Evolutionary conservation across 2,113 vertebrate species (phyloP).

Genomic region (Aspiorhynchus laticeps): DNA sequence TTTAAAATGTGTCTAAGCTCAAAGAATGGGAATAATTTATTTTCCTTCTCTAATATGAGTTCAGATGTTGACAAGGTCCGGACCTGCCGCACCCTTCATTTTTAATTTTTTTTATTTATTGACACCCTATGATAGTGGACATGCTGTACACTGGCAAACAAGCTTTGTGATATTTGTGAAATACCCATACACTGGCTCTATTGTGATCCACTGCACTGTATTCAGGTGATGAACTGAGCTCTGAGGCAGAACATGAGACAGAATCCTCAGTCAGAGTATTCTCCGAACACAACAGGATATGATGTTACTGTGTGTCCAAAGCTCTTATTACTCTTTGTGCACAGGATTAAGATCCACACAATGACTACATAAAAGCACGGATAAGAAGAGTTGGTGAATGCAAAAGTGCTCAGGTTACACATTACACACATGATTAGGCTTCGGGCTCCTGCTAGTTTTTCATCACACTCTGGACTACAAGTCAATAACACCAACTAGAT

Average conservation of each 20-base stretch:
- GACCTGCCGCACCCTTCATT: too few species aligned
- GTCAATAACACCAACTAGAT: neutral
- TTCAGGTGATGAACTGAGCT: neutral
- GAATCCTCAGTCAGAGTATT: neutral
- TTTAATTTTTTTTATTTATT: too few species aligned
- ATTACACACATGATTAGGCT: slow-evolving; percentile 30
- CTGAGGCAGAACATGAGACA: neutral
- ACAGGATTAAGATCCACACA: slow-evolving; percentile 34
- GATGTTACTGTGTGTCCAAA: slow-evolving; percentile 17
- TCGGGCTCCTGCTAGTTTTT: neutral
- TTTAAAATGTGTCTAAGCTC: neutral
- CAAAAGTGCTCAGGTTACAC: slow-evolving; percentile 36
- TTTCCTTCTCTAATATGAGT: neutral
- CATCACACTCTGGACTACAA: neutral
- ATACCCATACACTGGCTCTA: neutral
- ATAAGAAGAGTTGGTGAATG: slow-evolving; percentile 27
- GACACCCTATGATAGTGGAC: neutral
- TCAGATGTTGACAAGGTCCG: neutral
- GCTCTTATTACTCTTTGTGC: slow-evolving; percentile 42
- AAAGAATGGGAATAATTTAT: neutral
- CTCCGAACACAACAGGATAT: slow-evolving; percentile 30
- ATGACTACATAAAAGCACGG: slow-evolving; percentile 20
- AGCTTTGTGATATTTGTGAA: neutral
- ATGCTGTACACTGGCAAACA: neutral
- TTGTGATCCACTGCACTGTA: neutral